Base-by-base conservation (phyloP, 2,888 invertebrate genomes). In the Lepidochrysops patricia region DNA sequence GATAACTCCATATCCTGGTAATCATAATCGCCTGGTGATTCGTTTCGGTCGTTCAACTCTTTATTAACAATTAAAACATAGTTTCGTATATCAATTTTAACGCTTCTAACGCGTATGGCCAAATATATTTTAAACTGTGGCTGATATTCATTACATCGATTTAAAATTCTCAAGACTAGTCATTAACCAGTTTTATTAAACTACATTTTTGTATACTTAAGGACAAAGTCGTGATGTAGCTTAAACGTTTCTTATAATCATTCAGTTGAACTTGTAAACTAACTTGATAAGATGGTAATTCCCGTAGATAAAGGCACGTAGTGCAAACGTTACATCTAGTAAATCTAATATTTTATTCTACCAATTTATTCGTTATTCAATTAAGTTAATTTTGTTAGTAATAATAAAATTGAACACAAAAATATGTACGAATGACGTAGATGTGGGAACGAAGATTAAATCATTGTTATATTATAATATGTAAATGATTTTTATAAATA, bases 1-100 rank as follows among this genome's bases (percentile, higher is more conserved):
- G 54, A 54, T 54, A 54, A 54, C 29, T 54, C 15, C 27, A 54
- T 54, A 54, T 54, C 54, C 54, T 54, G 54, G 54, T 54, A 32
- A 54, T 54, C 54, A 54, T 54, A 54, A 32, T 54, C 23, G 54
- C 54, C 32, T 54, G 29, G 54, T 54, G 32, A 54, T 54, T 54
- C 32, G 54, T 54, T 19, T 13, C 32, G 54, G 54, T 32, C 54
- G 54, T 54, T 54, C 29, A 54, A 54, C 54, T 54, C 54, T 54
- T 23, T 54, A 32, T 54, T 52, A 54, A 54, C 54, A 54, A 54
- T 54, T 54, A 54, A 32, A 54, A 54, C 29, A 27, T 26, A 52
- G 43, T 43, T 19, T 19, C 52, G 13, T 26, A 54, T 29, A 54
- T 26, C 54, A 54, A 32, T 54, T 54, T 54, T 50, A 13, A 54